Percentiles rank a stretch among this genome's conserved stretches.
phyloP scores from a whole-genome alignment of 2,888 invertebrate species.

The Cybosia mesomella region DNA sequence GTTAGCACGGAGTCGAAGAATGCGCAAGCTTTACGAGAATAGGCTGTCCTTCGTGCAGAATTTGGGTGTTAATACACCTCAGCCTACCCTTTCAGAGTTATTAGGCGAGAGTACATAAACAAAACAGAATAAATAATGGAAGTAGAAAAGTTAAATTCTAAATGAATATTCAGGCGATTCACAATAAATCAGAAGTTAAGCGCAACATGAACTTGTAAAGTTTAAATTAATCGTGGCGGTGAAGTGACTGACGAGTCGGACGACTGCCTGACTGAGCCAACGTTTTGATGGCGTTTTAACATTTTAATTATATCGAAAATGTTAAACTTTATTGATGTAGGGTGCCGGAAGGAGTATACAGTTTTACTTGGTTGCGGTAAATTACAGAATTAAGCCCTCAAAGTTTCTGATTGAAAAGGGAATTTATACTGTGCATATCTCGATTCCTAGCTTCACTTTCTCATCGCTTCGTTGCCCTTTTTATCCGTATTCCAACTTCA shows the following conservation, averaged over 20 bases:
- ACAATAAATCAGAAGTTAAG: constrained; percentile 44
- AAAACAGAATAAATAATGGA: constrained; percentile 11
- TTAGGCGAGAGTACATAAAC: neutral
- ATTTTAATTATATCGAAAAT: constrained; percentile 6
- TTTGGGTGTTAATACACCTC: neutral
- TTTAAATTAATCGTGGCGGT: constrained; percentile 44
- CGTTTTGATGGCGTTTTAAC: constrained; percentile 12
- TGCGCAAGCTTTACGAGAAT: no score
- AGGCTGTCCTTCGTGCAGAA: neutral
- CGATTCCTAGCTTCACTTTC: neutral
- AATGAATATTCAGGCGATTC: constrained; percentile 26
- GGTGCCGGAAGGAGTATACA: no score
- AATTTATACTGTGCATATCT: neutral
- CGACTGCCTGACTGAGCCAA: constrained; percentile 7
- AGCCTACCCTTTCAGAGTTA: neutral
- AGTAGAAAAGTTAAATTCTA: constrained; percentile 24
- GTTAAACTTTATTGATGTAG: constrained; percentile 9
- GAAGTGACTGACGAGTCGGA: constrained; percentile 15
- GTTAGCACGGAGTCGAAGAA: no score
- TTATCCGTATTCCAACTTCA: no score
- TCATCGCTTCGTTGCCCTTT: neutral
- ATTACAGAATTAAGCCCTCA: neutral
- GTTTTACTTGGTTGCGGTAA: neutral
- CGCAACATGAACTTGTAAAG: constrained; percentile 40
- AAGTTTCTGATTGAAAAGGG: neutral